These are phyloP conservation scores for Lymantria dispar DNA, from an alignment of 2,888 invertebrate species.

Conservation along the genomic window DNA sequence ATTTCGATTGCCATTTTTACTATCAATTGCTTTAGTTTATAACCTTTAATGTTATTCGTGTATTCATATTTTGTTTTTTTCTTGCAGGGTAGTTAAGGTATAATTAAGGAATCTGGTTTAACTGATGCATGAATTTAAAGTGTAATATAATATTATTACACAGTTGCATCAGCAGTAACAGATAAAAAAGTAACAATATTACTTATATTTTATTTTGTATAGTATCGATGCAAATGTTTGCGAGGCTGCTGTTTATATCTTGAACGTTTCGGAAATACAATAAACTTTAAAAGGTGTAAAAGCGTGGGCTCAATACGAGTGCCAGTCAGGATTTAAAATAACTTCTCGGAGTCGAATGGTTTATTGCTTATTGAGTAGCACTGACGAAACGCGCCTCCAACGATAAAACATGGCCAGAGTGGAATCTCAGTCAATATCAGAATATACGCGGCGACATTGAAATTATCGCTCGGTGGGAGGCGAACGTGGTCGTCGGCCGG, in stretches of 20 bases:
- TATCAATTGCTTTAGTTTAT: slow-evolving; percentile 79
- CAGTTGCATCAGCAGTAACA: not conserved
- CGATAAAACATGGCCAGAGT: slow-evolving; percentile 71
- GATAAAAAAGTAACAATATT: slow-evolving; percentile 3
- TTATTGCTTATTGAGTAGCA: slow-evolving; percentile 81
- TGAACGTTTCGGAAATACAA: slow-evolving; percentile 74
- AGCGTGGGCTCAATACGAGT: slow-evolving; percentile 69
- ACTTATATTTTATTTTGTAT: slow-evolving; percentile 21
- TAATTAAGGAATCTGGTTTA: too few relatives aligned
- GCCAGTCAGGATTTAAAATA: slow-evolving; percentile 72
- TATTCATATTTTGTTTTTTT: slow-evolving; percentile 31
- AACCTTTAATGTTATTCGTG: slow-evolving; percentile 74
- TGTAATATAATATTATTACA: too few relatives aligned
- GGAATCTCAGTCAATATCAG: slow-evolving; percentile 80
- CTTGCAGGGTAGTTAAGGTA: not conserved
- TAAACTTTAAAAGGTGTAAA: slow-evolving; percentile 81
- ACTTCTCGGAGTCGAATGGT: slow-evolving; percentile 79
- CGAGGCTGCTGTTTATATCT: slow-evolving; percentile 46
- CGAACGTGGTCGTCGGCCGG: slow-evolving; percentile 43
- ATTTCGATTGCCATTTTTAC: slow-evolving; percentile 77
- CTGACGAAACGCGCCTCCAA: slow-evolving; percentile 75
- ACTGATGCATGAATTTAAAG: too few relatives aligned
- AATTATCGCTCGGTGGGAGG: slow-evolving; percentile 80
- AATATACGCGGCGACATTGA: slow-evolving; percentile 76
- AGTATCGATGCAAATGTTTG: slow-evolving; percentile 36